A percentile compares a stretch with the other conserved stretches of the same genome.
These are phyloP conservation scores for Dione juno DNA, from an alignment of 2,888 invertebrate genomes.

Conservation along the genomic window DNA sequence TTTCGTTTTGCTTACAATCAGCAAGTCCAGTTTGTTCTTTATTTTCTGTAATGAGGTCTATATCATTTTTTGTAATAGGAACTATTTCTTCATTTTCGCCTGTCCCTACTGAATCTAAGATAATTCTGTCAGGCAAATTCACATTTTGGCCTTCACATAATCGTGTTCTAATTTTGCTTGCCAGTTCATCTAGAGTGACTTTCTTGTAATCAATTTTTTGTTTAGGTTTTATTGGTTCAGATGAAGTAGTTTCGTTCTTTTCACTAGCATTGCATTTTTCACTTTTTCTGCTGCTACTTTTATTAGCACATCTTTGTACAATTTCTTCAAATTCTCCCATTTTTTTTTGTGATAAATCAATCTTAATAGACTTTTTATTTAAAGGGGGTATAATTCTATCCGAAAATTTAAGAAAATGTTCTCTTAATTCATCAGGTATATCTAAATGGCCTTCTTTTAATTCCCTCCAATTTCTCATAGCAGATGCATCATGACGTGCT, in stretches of 20 bases:
- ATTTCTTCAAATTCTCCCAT: conserved; percentile 80
- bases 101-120: conserved; percentile 56
- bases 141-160: conserved; percentile 64
- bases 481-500: conserved; percentile 85
- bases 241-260: conserved; percentile 30
- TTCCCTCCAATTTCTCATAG: conserved; percentile 87
- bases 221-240: conserved; percentile 39
- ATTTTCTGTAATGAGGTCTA: conserved; percentile 54
- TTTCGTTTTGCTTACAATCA: conserved; percentile 55
- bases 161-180: conserved; percentile 62
- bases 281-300: conserved; percentile 51
- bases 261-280: conserved; percentile 24
- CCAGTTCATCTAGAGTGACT: conserved; percentile 70
- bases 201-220: conserved; percentile 53
- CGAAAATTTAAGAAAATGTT: conserved; percentile 87
- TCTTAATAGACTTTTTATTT: conserved; percentile 64
- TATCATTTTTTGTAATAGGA: conserved; percentile 52
- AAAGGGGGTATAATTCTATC: conserved; percentile 80
- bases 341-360: conserved; percentile 60
- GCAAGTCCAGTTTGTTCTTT: conserved; percentile 51
- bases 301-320: conserved; percentile 67
- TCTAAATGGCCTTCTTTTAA: conserved; percentile 83
- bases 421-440: conserved; percentile 70
- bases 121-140: conserved; percentile 66
- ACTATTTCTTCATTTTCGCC: conserved; percentile 44